Evolutionary conservation across 2,888 invertebrate genomes (phyloP), one percentile per base, ranked within the genome.

Genomic region (Chymomyza procnemis): DNA sequence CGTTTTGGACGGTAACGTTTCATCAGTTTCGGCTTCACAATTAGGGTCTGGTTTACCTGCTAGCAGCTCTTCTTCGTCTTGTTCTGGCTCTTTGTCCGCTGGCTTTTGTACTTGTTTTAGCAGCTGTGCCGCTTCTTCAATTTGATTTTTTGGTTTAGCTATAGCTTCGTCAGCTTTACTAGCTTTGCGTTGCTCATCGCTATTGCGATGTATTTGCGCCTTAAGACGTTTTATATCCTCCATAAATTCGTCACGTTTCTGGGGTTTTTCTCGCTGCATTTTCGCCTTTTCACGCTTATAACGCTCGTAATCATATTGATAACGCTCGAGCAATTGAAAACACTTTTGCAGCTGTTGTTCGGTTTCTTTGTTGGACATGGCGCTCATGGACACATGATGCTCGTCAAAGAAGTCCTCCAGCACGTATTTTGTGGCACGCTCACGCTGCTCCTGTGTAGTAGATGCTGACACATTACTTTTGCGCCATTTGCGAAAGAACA

Each of bases 381-480:
- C 88, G 50, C 87, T 89, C 78, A 89, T 90, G 50, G 90, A 89
- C 8, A 91, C 81, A 65, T 85, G 88, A 56, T 90, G 90, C 68
- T 92, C 92, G 9, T 92, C 90, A 0, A 91, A 79, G 68, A 91
- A 93, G 61, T 92, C 92, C 75, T 93, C 93, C 3, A 93, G 91
- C 0, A 93, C 92, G 64, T 92, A 93, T 67, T 93, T 93, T 48
- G 92, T 91, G 2, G 91, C 91, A 19, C 93, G 91, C 0, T 92
- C 92, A 0, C 81, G 71, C 55, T 81, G 86, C 69, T 81, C 80
- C 55, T 80, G 81, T 2, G 78, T 87, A 21, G 77, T 74, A 1
- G 71, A 71, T 30, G 85, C 76, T 0, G 82, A 75, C 3, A 85
- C 81, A 30, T 84, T 82, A 52, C 79, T 79, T 54, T 83, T 80